Percentiles rank a stretch among this genome's conserved stretches.
Conservation (phyloP, 2,113 vertebrate species). For the Oreochromis aureus region DNA sequence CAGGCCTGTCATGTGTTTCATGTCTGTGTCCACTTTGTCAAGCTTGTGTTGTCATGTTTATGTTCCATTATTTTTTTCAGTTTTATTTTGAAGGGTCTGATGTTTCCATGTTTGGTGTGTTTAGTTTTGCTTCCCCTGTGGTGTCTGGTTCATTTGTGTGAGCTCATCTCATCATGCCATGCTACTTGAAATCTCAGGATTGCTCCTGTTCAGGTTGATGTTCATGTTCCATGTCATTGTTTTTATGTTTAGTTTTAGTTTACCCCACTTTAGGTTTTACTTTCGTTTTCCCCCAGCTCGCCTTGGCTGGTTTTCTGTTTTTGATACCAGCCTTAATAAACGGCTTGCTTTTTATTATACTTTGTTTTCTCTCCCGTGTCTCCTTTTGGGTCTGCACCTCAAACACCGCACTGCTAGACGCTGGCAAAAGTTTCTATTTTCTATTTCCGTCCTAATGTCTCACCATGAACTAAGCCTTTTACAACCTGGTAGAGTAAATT, state of each 20-base stretch:
- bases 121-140: not conserved
- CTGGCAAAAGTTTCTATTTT: not conserved
- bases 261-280: not conserved
- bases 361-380: not conserved
- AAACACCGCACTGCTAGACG: accelerated
- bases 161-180: not conserved
- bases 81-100: not conserved
- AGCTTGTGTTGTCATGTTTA: not conserved
- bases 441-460: not conserved
- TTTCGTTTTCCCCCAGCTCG: accelerated
- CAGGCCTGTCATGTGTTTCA: not conserved
- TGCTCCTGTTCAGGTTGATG: not conserved
- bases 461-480: not conserved
- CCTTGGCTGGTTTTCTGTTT: not conserved
- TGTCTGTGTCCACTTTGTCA: not conserved
- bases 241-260: not conserved
- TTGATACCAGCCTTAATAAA: accelerated
- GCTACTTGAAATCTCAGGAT: not conserved
- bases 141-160: not conserved
- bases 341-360: not conserved
- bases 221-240: not conserved
- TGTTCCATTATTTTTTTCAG: not conserved
- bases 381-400: not conserved
- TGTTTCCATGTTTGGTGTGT: not conserved
- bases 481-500: not conserved